Evolutionary conservation across 2,797 vertebrate genomes (phyloP), one percentile per base, ranked within the genome.

Genomic region (Sebastolobus altivelis): DNA sequence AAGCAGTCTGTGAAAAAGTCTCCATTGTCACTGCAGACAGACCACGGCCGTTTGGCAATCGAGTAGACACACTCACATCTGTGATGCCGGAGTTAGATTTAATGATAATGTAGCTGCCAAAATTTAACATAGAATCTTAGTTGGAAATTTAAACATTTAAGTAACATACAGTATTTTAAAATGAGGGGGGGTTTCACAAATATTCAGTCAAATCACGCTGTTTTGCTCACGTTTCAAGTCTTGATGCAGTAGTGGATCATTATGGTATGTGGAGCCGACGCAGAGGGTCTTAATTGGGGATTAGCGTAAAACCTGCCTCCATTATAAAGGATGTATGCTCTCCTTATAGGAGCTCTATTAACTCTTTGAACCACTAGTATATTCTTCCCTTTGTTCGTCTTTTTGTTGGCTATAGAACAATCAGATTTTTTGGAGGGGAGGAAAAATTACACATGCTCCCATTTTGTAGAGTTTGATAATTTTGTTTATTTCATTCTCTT

Each of bases 281-380:
- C 72, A 78, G 63, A 82, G 54, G 75, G 75, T 77, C 63, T 83
- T 18, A 72, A 60, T 78, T 16, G 33, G 37, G 14, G 56, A 77
- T 79, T 68, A 66, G 43, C 58, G 69, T 74, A 35, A 87, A 80
- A 79, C 38, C 76, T 82, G 80, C 81, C 78, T 90, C 77, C 72
- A 84, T 80, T 77, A 46, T 78, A 77, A 87, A 83, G 37, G 72
- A 88, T 87, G 72, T 85, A 75, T 69, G 46, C 63, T 85, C 65
- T 87, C 72, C 75, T 77, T 86, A 69, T 65, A 82, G 70, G 65
- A 87, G 75, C 61, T 74, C 61, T 76, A 18, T 80, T 61, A 55
- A 76, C 63, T 52, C 13, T 80, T 82, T 70, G 65, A 77, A 72
- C 81, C 70, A 75, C 65, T 37, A n/a, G 70, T 49, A 77, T n/a